phyloP scores from a whole-genome alignment of 1,140 invertebrate species.

The Platyscapa corneri region DNA sequence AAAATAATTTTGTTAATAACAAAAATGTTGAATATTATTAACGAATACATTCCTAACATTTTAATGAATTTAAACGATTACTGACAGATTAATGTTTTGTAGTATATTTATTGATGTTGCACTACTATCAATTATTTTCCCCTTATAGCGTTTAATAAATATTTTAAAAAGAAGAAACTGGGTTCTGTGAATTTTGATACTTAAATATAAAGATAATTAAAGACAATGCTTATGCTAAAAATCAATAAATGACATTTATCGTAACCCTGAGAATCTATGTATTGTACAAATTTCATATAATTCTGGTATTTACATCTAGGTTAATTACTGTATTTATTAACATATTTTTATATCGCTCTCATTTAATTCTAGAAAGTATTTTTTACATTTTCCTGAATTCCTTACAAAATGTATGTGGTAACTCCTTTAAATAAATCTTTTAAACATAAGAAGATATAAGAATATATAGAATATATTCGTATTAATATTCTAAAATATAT shows the following conservation, averaged over 20 bases:
- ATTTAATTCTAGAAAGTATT: conserved; percentile 37
- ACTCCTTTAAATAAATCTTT: conserved; percentile 41
- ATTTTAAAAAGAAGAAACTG: conserved; percentile 37
- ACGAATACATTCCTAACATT: background rate
- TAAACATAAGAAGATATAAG: conserved; percentile 22
- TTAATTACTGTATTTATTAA: conserved; percentile 28
- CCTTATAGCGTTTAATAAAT: conserved; percentile 47
- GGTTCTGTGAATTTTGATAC: conserved; percentile 35
- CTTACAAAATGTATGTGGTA: too few relatives aligned
- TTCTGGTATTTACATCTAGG: conserved; percentile 22
- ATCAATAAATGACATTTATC: conserved; percentile 29
- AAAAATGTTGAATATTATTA: background rate
- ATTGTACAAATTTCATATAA: conserved; percentile 38
- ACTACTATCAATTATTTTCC: conserved; percentile 46
- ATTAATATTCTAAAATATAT: too few relatives aligned
- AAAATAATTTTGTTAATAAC: background rate
- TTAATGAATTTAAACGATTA: background rate
- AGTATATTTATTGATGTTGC: conserved; percentile 23
- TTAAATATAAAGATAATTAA: conserved; percentile 36
- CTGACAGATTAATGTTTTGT: background rate
- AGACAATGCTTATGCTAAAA: conserved; percentile 40
- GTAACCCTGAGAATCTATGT: conserved; percentile 41
- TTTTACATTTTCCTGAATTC: conserved; percentile 22
- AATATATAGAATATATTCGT: too few relatives aligned
- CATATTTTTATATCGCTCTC: conserved; percentile 2